These are phyloP conservation scores for Pangasius larnaudii DNA, from an alignment of 2,797 vertebrate species.

Conservation along the genomic window DNA sequence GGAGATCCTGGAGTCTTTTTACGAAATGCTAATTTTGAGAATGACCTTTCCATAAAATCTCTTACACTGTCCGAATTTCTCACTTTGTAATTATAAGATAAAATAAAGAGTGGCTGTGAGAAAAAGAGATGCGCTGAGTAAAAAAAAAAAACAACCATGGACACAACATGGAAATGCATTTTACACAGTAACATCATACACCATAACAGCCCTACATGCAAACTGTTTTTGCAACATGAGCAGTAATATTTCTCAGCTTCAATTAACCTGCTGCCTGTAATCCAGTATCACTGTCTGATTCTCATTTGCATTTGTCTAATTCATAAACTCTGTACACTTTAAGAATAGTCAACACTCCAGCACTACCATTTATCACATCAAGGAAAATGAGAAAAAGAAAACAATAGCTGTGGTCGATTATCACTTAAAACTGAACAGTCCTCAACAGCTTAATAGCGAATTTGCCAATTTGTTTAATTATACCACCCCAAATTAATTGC, in stretches of 20 bases:
- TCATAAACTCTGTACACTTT: constrained; percentile 58
- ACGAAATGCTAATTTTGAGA: not conserved
- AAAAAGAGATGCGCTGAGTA: not conserved
- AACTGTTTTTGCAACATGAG: not conserved
- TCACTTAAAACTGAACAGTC: constrained; percentile 82
- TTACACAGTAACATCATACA: not conserved
- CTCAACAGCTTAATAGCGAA: constrained; percentile 84
- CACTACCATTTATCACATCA: constrained; percentile 73
- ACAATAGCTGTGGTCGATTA: constrained; percentile 80
- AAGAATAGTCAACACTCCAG: constrained; percentile 76
- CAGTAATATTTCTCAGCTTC: constrained; percentile 18
- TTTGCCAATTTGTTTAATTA: constrained; percentile 86
- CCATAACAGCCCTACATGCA: not conserved
- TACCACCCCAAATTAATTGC: constrained; percentile 81
- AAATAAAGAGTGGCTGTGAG: not conserved
- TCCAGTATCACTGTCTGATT: constrained; percentile 51
- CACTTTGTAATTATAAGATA: not conserved
- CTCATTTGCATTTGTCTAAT: constrained; percentile 62
- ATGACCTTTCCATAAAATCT: not conserved
- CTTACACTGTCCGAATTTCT: not conserved
- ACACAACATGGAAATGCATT: not conserved
- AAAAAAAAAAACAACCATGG: not conserved
- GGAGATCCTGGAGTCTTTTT: not conserved
- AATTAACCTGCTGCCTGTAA: constrained; percentile 56
- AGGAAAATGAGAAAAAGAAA: constrained; percentile 76